A percentile compares a stretch with the other conserved stretches of the same genome.
phyloP scores from a whole-genome alignment of 2,113 vertebrate genomes.

The Lagopus leucura region DNA sequence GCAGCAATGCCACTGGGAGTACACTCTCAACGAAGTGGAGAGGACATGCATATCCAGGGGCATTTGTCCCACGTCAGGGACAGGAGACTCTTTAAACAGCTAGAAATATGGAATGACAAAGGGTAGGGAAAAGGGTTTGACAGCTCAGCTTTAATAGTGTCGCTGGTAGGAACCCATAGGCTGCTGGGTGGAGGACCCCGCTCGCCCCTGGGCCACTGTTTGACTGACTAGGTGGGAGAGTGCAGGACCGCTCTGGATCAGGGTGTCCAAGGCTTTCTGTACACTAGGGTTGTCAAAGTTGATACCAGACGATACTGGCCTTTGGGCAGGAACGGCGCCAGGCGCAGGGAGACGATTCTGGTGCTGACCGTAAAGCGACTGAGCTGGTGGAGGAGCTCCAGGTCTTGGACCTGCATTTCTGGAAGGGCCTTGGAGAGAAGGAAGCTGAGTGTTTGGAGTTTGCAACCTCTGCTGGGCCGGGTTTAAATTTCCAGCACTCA shows the following conservation, averaged over 20 bases:
- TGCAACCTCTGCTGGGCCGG: constrained; percentile 79
- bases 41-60: constrained; percentile 47
- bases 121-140: background rate
- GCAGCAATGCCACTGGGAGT: constrained; percentile 56
- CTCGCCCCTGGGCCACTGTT: constrained; percentile 76
- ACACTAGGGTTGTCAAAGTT: constrained; percentile 99
- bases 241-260: constrained; percentile 95
- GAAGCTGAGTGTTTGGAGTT: constrained; percentile 75
- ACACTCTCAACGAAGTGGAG: constrained; percentile 37
- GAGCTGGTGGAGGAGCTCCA: constrained; percentile 67
- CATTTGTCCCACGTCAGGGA: background rate
- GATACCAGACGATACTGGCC: constrained; percentile 84
- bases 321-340: constrained; percentile 72
- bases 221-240: constrained; percentile 91
- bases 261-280: constrained; percentile 96
- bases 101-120: constrained; percentile 63
- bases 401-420: constrained; percentile 75
- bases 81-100: constrained; percentile 58
- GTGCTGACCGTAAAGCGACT: constrained; percentile 74
- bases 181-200: constrained; percentile 73
- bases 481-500: constrained; percentile 40
- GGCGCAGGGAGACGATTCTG: constrained; percentile 77
- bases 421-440: constrained; percentile 67
- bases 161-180: constrained; percentile 88
- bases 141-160: constrained; percentile 84